Base-by-base conservation (phyloP, 1,140 invertebrate genomes). In the Hycleus cichorii region DNA sequence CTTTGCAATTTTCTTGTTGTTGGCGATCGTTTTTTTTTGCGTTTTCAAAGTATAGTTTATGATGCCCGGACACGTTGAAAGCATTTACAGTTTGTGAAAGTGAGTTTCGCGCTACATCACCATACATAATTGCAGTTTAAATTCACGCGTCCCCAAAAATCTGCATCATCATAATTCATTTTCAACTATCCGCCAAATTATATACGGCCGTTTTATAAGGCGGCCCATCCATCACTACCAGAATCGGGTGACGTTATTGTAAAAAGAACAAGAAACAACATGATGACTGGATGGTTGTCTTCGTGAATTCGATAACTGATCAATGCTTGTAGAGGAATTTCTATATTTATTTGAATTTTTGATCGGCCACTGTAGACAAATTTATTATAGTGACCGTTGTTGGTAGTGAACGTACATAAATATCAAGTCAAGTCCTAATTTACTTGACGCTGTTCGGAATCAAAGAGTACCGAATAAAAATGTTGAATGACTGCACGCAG, bases 161-260 rank as follows among this genome's bases (percentile, higher is more conserved):
- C 60, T 65, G 61, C 64, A 65, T 60, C 54, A 50, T 58, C 64
- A 60, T 62, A 64, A 64, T 64, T 64, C 60, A 59, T 59, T 49
- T 55, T 55, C 49, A 53, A 52, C 57, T 53, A 52, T 45, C 32
- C 38, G 10, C 44, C 25, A 58, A 58, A 58, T 58, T 64, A 57
- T 51, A 56, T 45, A 32, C 32, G 32, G 62, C 55, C 61, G 56
- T 57, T 59, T 32, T 32, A 32, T 32, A 18, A 18, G 18, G 18
- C 40, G 45, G 40, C 51, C 55, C 62, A 64, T 64, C 52, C 56
- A 64, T 64, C 62, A 64, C 51, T 43, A 32, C 24, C 49, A 46
- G 50, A 49, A 44, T 18, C 18, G 18, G 46, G 11, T 11, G 47
- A 49, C 50, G 50, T 52, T 44, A 52, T 52, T 52, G 45, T 46